phyloP scores from a whole-genome alignment of 1,140 invertebrate genomes.

The Cepaea nemoralis region DNA sequence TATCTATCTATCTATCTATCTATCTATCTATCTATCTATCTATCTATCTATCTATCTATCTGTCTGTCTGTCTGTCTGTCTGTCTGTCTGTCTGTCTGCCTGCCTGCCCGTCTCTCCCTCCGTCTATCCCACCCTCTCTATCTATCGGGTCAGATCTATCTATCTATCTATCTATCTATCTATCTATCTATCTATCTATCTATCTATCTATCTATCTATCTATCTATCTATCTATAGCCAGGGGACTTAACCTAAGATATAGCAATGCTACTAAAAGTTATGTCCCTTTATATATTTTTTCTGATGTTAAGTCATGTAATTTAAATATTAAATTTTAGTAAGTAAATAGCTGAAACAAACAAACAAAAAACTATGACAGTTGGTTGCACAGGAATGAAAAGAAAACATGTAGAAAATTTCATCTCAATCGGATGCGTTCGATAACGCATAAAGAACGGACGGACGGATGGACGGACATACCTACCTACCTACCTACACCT shows the following conservation, averaged over 20 bases:
- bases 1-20: background rate
- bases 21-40: background rate
- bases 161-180: background rate
- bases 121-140: background rate
- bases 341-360: no score
- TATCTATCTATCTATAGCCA: background rate
- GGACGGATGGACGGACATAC: no score
- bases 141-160: no score
- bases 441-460: background rate
- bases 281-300: no score
- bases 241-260: no score
- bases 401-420: no score
- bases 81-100: background rate
- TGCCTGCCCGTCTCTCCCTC: background rate
- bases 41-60: background rate
- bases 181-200: background rate
- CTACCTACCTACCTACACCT: no score
- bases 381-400: no score
- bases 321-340: no score
- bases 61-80: background rate
- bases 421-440: background rate
- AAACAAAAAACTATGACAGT: no score
- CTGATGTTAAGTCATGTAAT: no score
- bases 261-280: no score
- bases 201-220: background rate